Evolutionary conservation across 1,140 invertebrate genomes (phyloP).

Genomic region (Acyrthosiphon pisum): DNA sequence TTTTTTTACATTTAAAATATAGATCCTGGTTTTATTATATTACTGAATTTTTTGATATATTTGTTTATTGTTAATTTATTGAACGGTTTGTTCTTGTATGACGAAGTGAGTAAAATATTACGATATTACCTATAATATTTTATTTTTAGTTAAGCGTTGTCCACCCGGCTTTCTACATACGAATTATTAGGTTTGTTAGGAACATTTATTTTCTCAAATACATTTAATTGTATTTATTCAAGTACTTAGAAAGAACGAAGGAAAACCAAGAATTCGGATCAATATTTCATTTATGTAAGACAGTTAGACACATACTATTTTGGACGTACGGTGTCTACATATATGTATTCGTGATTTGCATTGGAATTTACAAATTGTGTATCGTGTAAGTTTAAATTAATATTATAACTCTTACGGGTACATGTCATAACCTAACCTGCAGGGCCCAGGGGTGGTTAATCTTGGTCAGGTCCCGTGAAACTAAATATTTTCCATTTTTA

Average conservation of each 20-base stretch:
- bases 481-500: no score
- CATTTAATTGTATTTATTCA: not conserved
- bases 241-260: not conserved
- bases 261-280: not conserved
- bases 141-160: not conserved
- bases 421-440: no score
- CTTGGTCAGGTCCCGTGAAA: not conserved
- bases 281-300: not conserved
- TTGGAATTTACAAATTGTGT: not conserved
- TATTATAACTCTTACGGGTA: not conserved
- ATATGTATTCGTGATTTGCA: not conserved
- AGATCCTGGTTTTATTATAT: not conserved
- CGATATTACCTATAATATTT: not conserved
- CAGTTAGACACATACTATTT: slow-evolving; percentile 12
- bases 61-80: slow-evolving; percentile 2
- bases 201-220: not conserved
- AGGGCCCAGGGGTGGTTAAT: not conserved
- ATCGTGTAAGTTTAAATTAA: not conserved
- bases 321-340: not conserved
- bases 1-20: not conserved
- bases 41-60: not conserved
- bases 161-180: not conserved
- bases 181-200: not conserved
- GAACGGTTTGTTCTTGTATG: not conserved
- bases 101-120: slow-evolving; percentile 27